These are phyloP conservation scores for Neoascia interrupta DNA, from an alignment of 2,888 invertebrate genomes.

Conservation along the genomic window DNA sequence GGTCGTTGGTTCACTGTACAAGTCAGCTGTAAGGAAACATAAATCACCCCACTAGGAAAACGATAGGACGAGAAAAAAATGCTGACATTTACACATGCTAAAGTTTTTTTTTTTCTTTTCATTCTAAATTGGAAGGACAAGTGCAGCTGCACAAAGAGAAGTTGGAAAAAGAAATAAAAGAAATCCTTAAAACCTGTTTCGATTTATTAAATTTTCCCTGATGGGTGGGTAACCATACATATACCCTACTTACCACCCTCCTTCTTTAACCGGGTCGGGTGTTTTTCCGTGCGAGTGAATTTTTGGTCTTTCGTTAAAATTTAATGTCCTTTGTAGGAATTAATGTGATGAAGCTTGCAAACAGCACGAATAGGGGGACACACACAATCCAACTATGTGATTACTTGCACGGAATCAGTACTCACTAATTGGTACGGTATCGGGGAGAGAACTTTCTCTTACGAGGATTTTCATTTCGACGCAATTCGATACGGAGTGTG, in stretches of 20 bases:
- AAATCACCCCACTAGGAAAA: slow-evolving; percentile 52
- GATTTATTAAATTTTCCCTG: slow-evolving; percentile 64
- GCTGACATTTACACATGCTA: slow-evolving; percentile 55
- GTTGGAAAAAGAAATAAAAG: slow-evolving; percentile 3
- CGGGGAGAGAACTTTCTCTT: background rate
- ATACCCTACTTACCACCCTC: background rate
- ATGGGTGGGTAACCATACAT: background rate
- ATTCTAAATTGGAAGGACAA: slow-evolving; percentile 47
- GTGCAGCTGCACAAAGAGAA: slow-evolving; percentile 61
- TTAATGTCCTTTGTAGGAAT: slow-evolving; percentile 48
- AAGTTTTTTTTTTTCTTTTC: slow-evolving; percentile 13
- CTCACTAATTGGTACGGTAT: slow-evolving; percentile 31
- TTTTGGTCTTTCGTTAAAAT: slow-evolving; percentile 52
- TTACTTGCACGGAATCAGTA: slow-evolving; percentile 40
- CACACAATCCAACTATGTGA: slow-evolving; percentile 50
- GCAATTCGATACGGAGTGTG: slow-evolving; percentile 21
- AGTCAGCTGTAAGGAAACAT: slow-evolving; percentile 54
- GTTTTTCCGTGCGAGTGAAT: slow-evolving; percentile 60
- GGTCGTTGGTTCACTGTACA: slow-evolving; percentile 50
- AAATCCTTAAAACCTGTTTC: slow-evolving; percentile 68
- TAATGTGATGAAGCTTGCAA: slow-evolving; percentile 24
- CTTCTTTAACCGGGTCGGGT: slow-evolving; percentile 1
- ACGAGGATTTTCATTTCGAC: slow-evolving; percentile 34
- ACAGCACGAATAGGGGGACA: slow-evolving; percentile 24
- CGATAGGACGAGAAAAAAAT: slow-evolving; percentile 45